Evolutionary conservation across 2,113 vertebrate species (phyloP), one percentile per base, ranked within the genome.

Genomic region (Alligator sinensis): DNA sequence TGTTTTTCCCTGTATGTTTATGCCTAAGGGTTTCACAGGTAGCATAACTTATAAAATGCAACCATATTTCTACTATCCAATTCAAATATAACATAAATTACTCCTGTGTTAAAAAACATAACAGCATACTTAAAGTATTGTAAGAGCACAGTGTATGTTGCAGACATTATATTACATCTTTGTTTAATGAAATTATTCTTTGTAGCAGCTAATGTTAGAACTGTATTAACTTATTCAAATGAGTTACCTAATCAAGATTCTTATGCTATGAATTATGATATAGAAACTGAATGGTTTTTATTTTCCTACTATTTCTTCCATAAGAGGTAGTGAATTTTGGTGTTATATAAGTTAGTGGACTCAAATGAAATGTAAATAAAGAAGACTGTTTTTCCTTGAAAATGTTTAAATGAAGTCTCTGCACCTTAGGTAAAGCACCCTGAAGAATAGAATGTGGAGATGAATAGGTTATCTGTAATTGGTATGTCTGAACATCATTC

Each of bases 381-480:
- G 75, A 60, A 4, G 3, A 22, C 5, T 59, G 4, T 80, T 92
- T 55, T 91, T 87, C 11, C 30, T 76, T 80, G 38, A 28, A 38
- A 90, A 82, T 6, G 59, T 84, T 59, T 6, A 77, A 58, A 72
- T 82, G n/a, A 68, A 77, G 80, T 60, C 59, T 25, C 27, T 55
- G 9, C 1, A n/a, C 21, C 2, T 83, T 76, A 76, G 16, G 54
- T 88, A 95, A 89, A 91, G 3, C 28, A 85, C 76, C 2, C 27
- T 58, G 66, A 90, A 88, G 5, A 54, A 64, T 0, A 80, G 55
- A 76, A 68, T 6, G 13, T 38, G 79, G 92, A 95, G 87, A 95
- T 70, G 27, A 91, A 82, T 47, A 79, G 57, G 18, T 80, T 84
- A 21, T 75, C 24, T 74, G 47, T 62, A 92, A 90, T 90, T 92